Percentiles rank a stretch among this genome's conserved stretches.
Evolutionary conservation across 2,113 vertebrate genomes (phyloP).

Genomic region (Cyprinodon brontotheroides): DNA sequence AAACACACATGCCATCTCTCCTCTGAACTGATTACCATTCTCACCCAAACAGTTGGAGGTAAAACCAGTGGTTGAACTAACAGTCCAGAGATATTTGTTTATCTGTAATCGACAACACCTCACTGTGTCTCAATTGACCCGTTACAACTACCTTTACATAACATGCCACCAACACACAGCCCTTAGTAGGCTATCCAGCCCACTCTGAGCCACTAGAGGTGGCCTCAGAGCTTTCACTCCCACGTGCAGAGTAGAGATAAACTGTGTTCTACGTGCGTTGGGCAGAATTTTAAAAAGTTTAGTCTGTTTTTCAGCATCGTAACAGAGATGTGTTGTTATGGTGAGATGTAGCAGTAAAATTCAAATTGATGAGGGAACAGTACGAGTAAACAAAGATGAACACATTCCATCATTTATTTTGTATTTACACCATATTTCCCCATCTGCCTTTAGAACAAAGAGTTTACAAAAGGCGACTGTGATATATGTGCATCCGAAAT

Average conservation of each 20-base stretch:
- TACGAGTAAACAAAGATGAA: background rate
- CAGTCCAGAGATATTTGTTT: background rate
- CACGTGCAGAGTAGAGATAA: slow-evolving; percentile 36
- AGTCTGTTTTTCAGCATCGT: background rate
- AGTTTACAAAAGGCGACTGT: slow-evolving; percentile 35
- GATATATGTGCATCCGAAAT: slow-evolving; percentile 38
- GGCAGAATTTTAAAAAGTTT: slow-evolving; percentile 33
- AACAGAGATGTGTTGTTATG: background rate
- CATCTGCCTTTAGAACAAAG: slow-evolving; percentile 38
- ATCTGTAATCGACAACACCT: slow-evolving; percentile 6
- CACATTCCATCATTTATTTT: background rate
- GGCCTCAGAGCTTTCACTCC: slow-evolving; percentile 43
- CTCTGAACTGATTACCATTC: background rate
- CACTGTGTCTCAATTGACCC: slow-evolving; percentile 27
- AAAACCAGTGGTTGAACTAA: background rate
- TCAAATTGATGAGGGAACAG: background rate
- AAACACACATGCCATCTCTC: background rate
- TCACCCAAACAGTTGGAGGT: too few relatives aligned
- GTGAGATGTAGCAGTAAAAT: background rate
- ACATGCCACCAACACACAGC: slow-evolving; percentile 61
- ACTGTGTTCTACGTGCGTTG: slow-evolving; percentile 31
- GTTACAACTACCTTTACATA: slow-evolving; percentile 64
- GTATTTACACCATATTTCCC: background rate
- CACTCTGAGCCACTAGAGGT: slow-evolving; percentile 54
- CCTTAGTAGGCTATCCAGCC: slow-evolving; percentile 51